Evolutionary conservation across 2,113 vertebrate genomes (phyloP).

Genomic region (Phoxinus phoxinus): DNA sequence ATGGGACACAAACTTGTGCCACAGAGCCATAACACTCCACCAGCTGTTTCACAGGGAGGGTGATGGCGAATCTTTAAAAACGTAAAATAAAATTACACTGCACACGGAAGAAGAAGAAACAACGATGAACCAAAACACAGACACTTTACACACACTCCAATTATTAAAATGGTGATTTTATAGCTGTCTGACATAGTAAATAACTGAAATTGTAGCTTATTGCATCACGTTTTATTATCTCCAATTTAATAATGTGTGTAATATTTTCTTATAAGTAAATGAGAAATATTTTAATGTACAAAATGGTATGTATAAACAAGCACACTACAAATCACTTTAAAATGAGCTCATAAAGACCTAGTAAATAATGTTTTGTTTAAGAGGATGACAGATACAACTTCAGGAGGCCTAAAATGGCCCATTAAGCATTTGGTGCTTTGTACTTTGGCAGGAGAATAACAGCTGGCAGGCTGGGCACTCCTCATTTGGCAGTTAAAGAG

Average conservation of each 20-base stretch:
- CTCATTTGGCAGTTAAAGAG: conserved; percentile 54
- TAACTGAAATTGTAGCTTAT: background rate
- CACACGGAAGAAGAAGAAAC: background rate
- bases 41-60: conserved; percentile 33
- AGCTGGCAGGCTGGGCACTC: conserved; percentile 54
- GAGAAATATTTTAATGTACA: background rate
- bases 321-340: conserved; percentile 20
- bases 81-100: background rate
- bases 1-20: conserved; percentile 48
- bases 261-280: background rate
- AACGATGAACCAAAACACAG: background rate
- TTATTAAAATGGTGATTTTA: background rate
- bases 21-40: conserved; percentile 38
- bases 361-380: conserved; percentile 37
- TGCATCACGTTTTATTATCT: background rate
- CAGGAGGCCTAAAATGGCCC: conserved; percentile 45
- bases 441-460: conserved; percentile 55
- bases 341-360: conserved; percentile 6
- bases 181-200: background rate
- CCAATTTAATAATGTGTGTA: background rate
- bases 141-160: background rate
- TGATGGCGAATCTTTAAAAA: background rate
- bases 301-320: background rate
- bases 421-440: conserved; percentile 54
- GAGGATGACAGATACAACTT: conserved; percentile 41